Base-by-base conservation (phyloP, 2,113 vertebrate genomes). In the Deroptyus accipitrinus region DNA sequence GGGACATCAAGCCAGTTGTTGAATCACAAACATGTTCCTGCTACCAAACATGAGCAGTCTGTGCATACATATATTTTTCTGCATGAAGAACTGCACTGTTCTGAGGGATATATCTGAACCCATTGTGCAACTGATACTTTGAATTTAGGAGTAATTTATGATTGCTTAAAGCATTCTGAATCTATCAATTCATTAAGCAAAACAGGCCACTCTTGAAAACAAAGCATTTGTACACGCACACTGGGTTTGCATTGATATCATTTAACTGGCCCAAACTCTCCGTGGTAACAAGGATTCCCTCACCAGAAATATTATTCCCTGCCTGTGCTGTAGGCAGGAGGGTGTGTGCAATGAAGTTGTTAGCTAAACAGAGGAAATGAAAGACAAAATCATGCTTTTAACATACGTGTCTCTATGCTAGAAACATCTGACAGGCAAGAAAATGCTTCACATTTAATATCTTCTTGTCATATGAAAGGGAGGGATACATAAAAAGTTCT, bases 1-100 rank as follows among this genome's bases (percentile, higher is more conserved):
- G 62, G 67, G 83, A 82, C 70, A 83, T 91, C 7, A 76, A 93
- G 57, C 28, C 94, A 92, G 70, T 66, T 90, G 88, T 84, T 93
- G 86, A 92, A 95, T 91, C 59, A 91, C 63, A 95, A 94, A 77
- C 30, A 79, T 39, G 23, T 27, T 82, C 57, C 44, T 76, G 44
- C 82, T 90, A 82, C 48, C 35, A 90, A 93, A 93, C 44, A 86
- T 23, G 82, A 84, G 66, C 73, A 91, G 74, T 42, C 77, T 93
- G 83, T 61, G 83, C 14, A 2, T 52, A 64, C 37, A n/a, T 67
- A 10, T 35, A 61, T 72, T 86, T 24, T 91, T 72, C 52, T 72
- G 17, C 13, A 6, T 14, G 42, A n/a, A 68, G 42, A 93, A 74
- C 10, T 48, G 30, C 18, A 13, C 39, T 49, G 12, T 79, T 75